Evolutionary conservation across 1,140 invertebrate genomes (phyloP).

Genomic region (Scaptomyza graminum): DNA sequence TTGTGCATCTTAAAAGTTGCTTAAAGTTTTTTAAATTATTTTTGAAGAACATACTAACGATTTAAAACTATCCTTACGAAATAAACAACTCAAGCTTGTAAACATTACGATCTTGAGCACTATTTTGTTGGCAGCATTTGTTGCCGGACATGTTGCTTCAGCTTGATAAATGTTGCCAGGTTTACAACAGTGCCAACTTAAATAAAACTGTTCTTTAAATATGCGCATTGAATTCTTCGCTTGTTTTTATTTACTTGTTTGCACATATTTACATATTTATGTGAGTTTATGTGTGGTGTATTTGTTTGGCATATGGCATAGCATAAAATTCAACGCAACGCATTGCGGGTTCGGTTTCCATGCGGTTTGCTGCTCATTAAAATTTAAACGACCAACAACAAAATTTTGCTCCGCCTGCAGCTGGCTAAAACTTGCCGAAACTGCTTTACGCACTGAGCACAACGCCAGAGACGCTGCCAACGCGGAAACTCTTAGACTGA

Average conservation of each 20-base stretch:
- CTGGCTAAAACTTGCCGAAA: slow-evolving; percentile 55
- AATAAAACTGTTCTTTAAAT: slow-evolving; percentile 18
- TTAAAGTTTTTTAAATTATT: no score
- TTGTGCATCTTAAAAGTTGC: no score
- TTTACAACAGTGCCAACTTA: background rate
- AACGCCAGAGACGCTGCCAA: background rate
- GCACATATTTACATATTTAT: background rate
- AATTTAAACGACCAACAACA: slow-evolving; percentile 38
- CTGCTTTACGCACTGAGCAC: slow-evolving; percentile 45
- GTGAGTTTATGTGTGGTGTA: slow-evolving; percentile 13
- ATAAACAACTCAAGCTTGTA: background rate
- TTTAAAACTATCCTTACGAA: background rate
- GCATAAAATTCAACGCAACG: slow-evolving; percentile 7
- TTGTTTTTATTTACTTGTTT: slow-evolving; percentile 3
- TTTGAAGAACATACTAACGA: no score
- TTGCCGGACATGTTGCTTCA: background rate
- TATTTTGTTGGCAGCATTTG: no score
- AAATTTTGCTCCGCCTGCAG: slow-evolving; percentile 39
- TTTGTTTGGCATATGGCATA: slow-evolving; percentile 19
- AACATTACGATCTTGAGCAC: background rate
- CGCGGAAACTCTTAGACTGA: slow-evolving; percentile 10
- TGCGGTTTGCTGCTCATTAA: slow-evolving; percentile 47
- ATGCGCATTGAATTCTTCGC: slow-evolving; percentile 38
- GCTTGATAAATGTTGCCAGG: background rate
- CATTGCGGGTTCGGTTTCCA: slow-evolving; percentile 29